Evolutionary conservation across 2,113 vertebrate species (phyloP), one percentile per base, ranked within the genome.

Genomic region (Brachyistius frenatus): DNA sequence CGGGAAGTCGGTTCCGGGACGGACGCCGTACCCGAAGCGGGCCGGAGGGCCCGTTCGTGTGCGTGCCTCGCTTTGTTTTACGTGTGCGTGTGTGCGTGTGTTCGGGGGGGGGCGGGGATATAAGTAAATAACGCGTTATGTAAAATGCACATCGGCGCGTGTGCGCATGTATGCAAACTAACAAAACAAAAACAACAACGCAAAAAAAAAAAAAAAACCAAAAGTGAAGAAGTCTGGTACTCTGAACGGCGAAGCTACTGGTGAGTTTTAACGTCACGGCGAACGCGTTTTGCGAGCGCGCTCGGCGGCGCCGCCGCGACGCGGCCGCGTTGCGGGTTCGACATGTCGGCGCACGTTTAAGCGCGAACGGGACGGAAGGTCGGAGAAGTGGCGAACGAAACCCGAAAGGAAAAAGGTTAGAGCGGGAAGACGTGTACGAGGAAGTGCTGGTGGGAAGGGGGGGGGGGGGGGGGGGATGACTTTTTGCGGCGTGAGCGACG

Each of bases 301-400:
- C 33, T 35, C 23, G 23, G 37, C 41, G 31, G 63, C 15, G 4
- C 58, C 62, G 15, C 37, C 2, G 32, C 66, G 10, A 23, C 46
- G 62, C 95, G 93, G 95, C 94, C 94, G 94, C 95, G 96, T 97
- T 97, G 96, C 96, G 95, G 96, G 96, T 96, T 96, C 96, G 96
- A 97, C 96, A 94, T 96, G 96, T 95, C 95, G 95, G 95, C 95
- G 92, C 96, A 95, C 94, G 96, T 95, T 95, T 89, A 92, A 14
- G 35, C 0, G 30, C 60, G 23, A 23, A 23, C 23, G 23, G 23
- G 23, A 64, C 47, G 13, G 39, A 13, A 44, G 53, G 16, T 30
- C 6, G 6, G 9, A 7, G 67, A 53, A 3, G 49, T 15, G 65
- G 66, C 7, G 30, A 41, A 75, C 6, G 15, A 50, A 67, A 54